These are phyloP conservation scores for Pleuronectes platessa DNA, from an alignment of 2,113 vertebrate species.

Conservation along the genomic window DNA sequence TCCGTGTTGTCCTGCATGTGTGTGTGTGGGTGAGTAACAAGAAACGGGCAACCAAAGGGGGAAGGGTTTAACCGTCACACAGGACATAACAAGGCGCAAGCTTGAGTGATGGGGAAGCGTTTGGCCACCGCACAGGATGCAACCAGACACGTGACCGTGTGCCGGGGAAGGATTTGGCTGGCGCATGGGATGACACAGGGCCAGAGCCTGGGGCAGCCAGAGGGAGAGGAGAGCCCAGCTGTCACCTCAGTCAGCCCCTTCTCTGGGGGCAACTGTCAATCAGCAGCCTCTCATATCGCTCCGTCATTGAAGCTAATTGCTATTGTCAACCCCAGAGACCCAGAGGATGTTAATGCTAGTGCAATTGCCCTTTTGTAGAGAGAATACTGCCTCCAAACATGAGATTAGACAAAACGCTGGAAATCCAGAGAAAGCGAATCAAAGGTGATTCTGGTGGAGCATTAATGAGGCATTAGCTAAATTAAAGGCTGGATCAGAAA, in stretches of 20 bases:
- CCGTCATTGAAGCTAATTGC: slow-evolving; percentile 82
- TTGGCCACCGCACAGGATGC: slow-evolving; percentile 72
- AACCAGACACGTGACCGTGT: slow-evolving; percentile 69
- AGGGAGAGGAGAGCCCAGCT: slow-evolving; percentile 78
- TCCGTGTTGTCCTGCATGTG: slow-evolving; percentile 45
- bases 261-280: slow-evolving; percentile 82
- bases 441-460: slow-evolving; percentile 69
- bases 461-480: slow-evolving; percentile 74
- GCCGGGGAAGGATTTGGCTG: slow-evolving; percentile 74
- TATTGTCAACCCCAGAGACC: slow-evolving; percentile 81
- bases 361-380: slow-evolving; percentile 76
- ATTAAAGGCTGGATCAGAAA: slow-evolving; percentile 77
- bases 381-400: slow-evolving; percentile 76
- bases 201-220: slow-evolving; percentile 79
- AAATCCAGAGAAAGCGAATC: slow-evolving; percentile 66
- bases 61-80: slow-evolving; percentile 71
- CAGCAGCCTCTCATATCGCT: slow-evolving; percentile 76
- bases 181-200: slow-evolving; percentile 73
- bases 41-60: slow-evolving; percentile 62
- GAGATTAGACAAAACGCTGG: slow-evolving; percentile 62
- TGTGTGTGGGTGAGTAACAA: slow-evolving; percentile 53
- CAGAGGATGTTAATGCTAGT: slow-evolving; percentile 74
- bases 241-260: slow-evolving; percentile 81
- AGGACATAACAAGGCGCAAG: slow-evolving; percentile 69
- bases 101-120: slow-evolving; percentile 74